Percentiles rank a stretch among this genome's conserved stretches.
Conservation (phyloP, 1,140 invertebrate species). For the Carposina sasakii region DNA sequence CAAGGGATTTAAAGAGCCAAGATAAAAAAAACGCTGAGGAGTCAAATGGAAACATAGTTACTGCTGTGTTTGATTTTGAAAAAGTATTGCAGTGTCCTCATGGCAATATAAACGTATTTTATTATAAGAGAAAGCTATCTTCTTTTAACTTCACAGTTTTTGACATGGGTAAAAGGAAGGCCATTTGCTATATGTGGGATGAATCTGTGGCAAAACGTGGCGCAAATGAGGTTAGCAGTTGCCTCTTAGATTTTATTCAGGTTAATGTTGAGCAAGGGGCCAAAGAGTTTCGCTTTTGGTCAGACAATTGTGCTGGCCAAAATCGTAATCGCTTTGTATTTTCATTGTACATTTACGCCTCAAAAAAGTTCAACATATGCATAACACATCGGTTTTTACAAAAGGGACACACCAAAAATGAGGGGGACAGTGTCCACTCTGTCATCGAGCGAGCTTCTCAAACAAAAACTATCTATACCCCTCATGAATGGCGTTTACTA, state of each 20-base stretch:
- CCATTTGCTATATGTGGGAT: conserved; percentile 32
- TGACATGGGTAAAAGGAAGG: conserved; percentile 24
- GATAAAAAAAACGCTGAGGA: conserved; percentile 17
- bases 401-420: conserved; percentile 36
- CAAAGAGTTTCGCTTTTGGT: conserved; percentile 39
- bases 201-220: conserved; percentile 28
- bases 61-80: conserved; percentile 38
- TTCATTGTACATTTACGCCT: conserved; percentile 26
- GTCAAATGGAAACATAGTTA: conserved; percentile 17
- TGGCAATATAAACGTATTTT: conserved; percentile 19
- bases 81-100: conserved; percentile 32
- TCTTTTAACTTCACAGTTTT: conserved; percentile 36
- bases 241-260: conserved; percentile 21
- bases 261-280: conserved; percentile 22
- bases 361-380: conserved; percentile 20
- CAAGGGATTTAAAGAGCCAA: conserved; percentile 11
- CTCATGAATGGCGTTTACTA: conserved; percentile 27
- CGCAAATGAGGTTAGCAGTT: conserved; percentile 29
- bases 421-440: conserved; percentile 37
- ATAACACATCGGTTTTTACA: conserved; percentile 33
- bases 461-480: conserved; percentile 26
- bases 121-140: conserved; percentile 32
- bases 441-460: conserved; percentile 33
- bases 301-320: conserved; percentile 43
- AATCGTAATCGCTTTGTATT: conserved; percentile 39